Evolutionary conservation across 2,797 vertebrate species (phyloP), one percentile per base, ranked within the genome.

Genomic region (Neomorphus geoffroyi): DNA sequence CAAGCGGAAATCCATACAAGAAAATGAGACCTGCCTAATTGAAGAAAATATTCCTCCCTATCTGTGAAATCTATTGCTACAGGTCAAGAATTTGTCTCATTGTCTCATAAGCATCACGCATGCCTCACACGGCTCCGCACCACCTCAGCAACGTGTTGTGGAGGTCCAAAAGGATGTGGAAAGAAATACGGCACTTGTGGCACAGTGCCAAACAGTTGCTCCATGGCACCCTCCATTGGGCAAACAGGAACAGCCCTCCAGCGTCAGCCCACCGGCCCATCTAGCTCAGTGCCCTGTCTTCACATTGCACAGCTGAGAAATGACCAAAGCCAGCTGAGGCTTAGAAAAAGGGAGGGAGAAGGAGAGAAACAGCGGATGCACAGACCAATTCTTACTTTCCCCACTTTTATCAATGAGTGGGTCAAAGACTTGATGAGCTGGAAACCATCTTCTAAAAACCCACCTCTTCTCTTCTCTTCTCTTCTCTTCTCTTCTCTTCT

Each of bases 1-100:
- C 53, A 89, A 89, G 37, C 28, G n/a, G 16, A 88, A 72, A 92
- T 39, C n/a, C 48, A 6, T 37, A 27, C 7, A 33, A 54, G 64
- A 92, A 70, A 90, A 92, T 72, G 21, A 72, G 77, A 50, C 43
- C 46, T 26, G 58, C 51, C 66, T 84, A 72, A 86, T 75, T 75
- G 27, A 90, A 62, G 80, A 84, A 70, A 81, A 91, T 56, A 69
- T 4, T 75, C n/a, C 32, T 79, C 80, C 0, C 0, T 28, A 26
- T 65, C 66, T 69, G 27, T 79, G 78, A 81, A 84, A 92, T n/a
- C 37, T 32, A 21, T 48, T 48, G 28, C 13, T 69, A 30, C 33
- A 79, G 50, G 50, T 64, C 66, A 81, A 83, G 43, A 88, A 75
- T 79, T 81, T 86, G 30, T 62, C 61, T 74, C 5, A 6, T 39